Conservation (phyloP, 1,140 invertebrate genomes). For the Latrodectus geometricus region DNA sequence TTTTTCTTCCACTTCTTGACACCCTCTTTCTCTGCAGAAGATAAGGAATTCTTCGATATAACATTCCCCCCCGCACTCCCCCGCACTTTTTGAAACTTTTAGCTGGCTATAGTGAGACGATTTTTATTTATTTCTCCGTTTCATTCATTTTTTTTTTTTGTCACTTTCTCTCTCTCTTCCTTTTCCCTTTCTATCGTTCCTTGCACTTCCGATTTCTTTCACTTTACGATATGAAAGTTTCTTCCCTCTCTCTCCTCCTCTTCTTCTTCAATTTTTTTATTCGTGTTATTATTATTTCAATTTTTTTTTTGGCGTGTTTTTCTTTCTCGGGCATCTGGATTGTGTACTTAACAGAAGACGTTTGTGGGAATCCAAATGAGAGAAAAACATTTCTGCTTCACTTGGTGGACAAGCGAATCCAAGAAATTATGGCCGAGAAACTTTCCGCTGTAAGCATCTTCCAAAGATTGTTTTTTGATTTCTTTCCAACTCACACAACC, state of each 20-base stretch:
- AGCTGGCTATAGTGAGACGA: neutral
- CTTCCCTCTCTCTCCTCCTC: neutral
- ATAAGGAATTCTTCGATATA: slow-evolving; percentile 52
- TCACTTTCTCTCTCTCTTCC: neutral
- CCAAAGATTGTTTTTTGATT: neutral
- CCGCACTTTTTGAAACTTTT: slow-evolving; percentile 50
- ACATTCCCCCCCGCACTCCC: slow-evolving; percentile 1
- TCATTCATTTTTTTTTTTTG: neutral
- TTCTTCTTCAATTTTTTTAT: neutral
- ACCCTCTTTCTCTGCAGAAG: neutral
- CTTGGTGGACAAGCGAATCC: neutral
- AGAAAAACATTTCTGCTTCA: neutral
- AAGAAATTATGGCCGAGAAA: neutral
- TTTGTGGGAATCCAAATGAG: slow-evolving; percentile 38
- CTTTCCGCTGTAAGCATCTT: neutral
- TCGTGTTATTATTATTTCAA: neutral
- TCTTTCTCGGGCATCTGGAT: slow-evolving; percentile 22
- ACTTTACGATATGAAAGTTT: slow-evolving; percentile 33
- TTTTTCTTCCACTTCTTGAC: neutral
- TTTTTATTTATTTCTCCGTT: slow-evolving; percentile 28
- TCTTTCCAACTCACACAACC: slow-evolving; percentile 3
- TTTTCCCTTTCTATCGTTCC: too few species aligned
- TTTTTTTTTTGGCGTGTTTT: slow-evolving; percentile 16
- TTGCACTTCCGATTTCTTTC: slow-evolving; percentile 48
- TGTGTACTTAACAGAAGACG: slow-evolving; percentile 27